Evolutionary conservation across 2,113 vertebrate species (phyloP), one percentile per base, ranked within the genome.

Genomic region (Campylomormyrus numenius): DNA sequence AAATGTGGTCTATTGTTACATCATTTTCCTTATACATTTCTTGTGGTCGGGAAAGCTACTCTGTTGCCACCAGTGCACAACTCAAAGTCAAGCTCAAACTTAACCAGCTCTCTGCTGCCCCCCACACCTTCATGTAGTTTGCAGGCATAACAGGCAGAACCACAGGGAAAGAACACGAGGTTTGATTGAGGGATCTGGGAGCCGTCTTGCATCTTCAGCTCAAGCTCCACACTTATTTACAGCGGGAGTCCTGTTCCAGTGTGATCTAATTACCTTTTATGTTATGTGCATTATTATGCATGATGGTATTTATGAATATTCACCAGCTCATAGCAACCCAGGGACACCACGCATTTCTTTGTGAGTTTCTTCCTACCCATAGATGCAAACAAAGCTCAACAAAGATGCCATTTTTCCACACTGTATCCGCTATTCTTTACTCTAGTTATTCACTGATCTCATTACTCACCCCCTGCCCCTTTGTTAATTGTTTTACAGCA

Each of bases 221-320:
- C 85, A 87, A 87, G 42, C 48, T 19, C 50, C 48, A 56, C 70
- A 52, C 48, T 15, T 56, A 56, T 89, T 89, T 52, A 83, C 46
- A 50, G 35, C 39, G 0, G 31, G 31, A 56, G n/a, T 83, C 27
- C 17, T 86, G 19, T 50, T 85, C 42, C 42, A 87, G 17, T 87
- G 27, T 35, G 48, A 87, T 90, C 89, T 50, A 58, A 87, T 74
- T 87, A 87, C 45, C 39, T 50, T 87, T 53, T 70, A 21, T 70
- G 45, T 87, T 50, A 66, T 84, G 84, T 50, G 58, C 85, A 87
- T 87, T 62, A 87, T 90, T 87, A 90, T 87, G 66, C 84, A 50
- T 74, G 56, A 87, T 87, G 39, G 8, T 50, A 90, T 90, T 86
- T 70, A 87, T 90, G 42, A 86, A 90, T 62, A 90, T 85, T 84